A percentile compares a stretch with the other conserved stretches of the same genome.
These are phyloP conservation scores for Lepidurus couesii DNA, from an alignment of 1,140 invertebrate species.

Conservation along the genomic window DNA sequence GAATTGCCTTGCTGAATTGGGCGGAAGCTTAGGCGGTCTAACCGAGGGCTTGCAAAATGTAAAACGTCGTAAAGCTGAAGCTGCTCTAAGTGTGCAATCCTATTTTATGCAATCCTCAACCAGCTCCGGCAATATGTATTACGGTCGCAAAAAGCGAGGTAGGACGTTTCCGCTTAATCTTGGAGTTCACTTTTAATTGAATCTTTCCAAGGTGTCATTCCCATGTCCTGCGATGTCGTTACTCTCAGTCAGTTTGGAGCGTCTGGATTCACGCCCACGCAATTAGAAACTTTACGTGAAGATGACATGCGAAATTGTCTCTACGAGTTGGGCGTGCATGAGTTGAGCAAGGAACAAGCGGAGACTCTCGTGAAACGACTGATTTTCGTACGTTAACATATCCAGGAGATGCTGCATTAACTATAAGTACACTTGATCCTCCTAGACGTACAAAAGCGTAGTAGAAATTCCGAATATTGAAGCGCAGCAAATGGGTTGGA, in stretches of 20 bases:
- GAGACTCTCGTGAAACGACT: slow-evolving; percentile 23
- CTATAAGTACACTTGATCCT: background rate
- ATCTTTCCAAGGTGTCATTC: background rate
- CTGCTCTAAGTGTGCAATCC: slow-evolving; percentile 6
- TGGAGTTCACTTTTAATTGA: background rate
- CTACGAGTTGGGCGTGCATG: slow-evolving; percentile 24
- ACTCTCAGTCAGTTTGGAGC: background rate
- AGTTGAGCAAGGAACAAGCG: slow-evolving; percentile 11
- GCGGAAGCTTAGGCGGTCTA: background rate
- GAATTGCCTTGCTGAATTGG: slow-evolving; percentile 23
- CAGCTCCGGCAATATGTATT: background rate
- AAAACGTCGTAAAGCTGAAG: slow-evolving; percentile 14
- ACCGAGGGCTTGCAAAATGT: slow-evolving; percentile 21
- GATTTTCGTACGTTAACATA: background rate
- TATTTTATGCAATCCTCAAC: background rate
- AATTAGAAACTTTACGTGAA: slow-evolving; percentile 3
- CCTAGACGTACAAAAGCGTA: background rate
- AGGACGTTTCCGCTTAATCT: background rate
- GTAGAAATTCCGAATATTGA: background rate
- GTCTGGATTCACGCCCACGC: slow-evolving; percentile 20
- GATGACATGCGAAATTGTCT: slow-evolving; percentile 27
- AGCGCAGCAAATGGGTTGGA: slow-evolving; percentile 25
- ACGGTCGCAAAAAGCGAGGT: background rate
- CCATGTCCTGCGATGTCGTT: slow-evolving; percentile 26
- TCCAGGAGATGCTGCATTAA: background rate